These are phyloP conservation scores for Venustoraphidia nigricollis DNA, from an alignment of 2,888 invertebrate genomes.

Conservation along the genomic window DNA sequence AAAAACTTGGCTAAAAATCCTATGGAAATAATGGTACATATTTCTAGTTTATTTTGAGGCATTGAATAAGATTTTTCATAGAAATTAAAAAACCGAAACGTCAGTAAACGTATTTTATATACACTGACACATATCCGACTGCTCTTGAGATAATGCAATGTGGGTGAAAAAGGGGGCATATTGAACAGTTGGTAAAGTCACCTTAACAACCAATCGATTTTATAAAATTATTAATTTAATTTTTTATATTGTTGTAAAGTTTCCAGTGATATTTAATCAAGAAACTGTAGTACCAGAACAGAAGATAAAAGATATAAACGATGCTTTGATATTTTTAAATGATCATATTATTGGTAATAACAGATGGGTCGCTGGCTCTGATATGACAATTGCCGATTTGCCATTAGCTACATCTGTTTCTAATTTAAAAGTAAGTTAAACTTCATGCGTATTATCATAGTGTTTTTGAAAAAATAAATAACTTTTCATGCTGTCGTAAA, in stretches of 20 bases:
- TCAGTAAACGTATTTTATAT: no score
- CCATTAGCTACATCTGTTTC: slow-evolving; percentile 38
- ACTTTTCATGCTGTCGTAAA: no score
- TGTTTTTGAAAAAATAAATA: no score
- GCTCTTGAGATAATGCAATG: no score
- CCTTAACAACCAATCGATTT: not conserved
- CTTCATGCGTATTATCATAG: not conserved
- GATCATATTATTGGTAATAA: slow-evolving; percentile 39
- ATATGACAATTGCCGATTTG: slow-evolving; percentile 48
- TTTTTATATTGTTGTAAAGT: slow-evolving; percentile 24
- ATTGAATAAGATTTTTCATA: no score
- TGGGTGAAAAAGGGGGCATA: no score
- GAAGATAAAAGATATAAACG: slow-evolving; percentile 36
- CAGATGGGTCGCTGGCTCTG: slow-evolving; percentile 44
- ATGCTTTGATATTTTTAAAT: slow-evolving; percentile 37
- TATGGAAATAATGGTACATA: no score
- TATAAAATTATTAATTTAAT: not conserved
- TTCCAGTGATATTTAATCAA: slow-evolving; percentile 41
- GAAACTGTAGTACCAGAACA: slow-evolving; percentile 37
- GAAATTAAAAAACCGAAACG: no score
- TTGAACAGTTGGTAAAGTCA: no score
- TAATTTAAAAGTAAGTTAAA: slow-evolving; percentile 34
- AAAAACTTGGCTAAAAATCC: no score
- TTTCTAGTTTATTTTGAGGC: no score
- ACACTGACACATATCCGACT: no score